Base-by-base conservation (phyloP, 2,888 invertebrate genomes). In the Tuta absoluta region DNA sequence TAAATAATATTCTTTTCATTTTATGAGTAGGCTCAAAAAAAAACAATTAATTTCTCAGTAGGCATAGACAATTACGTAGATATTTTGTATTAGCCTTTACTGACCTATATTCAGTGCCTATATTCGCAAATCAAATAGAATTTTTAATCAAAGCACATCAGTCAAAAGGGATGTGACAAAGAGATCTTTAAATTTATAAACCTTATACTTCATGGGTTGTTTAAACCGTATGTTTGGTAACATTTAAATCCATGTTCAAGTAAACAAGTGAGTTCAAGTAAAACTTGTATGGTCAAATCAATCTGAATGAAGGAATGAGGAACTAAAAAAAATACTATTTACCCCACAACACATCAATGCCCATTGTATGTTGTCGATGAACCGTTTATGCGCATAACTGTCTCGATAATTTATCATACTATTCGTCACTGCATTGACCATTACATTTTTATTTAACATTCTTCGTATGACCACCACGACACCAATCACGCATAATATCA, bases 341-440 rank as follows among this genome's bases (percentile, higher is more conserved):
- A 91, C 91, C 79, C 91, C 91, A 67, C 91, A 91, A 71, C 91
- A 91, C 68, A 84, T 83, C 61, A 91, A 71, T 1, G 83, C 78
- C 89, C 89, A 89, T 67, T 91, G 91, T 48, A 91, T 59, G 69
- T 83, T 85, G 65, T 91, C 91, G 33, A 90, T 79, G 67, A 88
- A 86, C 60, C 77, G 83, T 73, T 88, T 90, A 63, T 82, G 82
- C 68, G 80, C 84, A 0, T 86, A 81, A 23, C 74, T 68, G 45
- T 66, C 79, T 67, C 84, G 81, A 62, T 91, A 91, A 45, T 79
- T 69, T 19, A 70, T 74, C 72, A 91, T 84, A 33, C 83, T 73
- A 11, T 65, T 66, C 4, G 64, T 59, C 33, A 87, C 66, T 51
- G 71, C 66, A 12, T 63, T n/a, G 10, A 77, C 75, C 0, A 67